Base-by-base conservation (phyloP, 2,888 invertebrate species). In the Homarus gammarus region DNA sequence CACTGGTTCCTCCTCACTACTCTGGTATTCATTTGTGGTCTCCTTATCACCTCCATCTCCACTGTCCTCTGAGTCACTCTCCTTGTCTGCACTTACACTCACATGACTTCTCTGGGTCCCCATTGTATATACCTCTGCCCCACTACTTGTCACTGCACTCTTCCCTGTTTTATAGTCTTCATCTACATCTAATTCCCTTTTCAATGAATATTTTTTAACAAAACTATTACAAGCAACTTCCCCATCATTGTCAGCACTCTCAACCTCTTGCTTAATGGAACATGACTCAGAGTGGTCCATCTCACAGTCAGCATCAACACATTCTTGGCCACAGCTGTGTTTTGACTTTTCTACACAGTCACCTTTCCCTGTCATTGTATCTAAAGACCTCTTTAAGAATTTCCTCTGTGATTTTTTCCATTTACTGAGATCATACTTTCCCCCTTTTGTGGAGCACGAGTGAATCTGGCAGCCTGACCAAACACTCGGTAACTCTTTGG, bases 401-500 rank as follows among this genome's bases (percentile, higher is more conserved):
- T 49, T 77, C n/a, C 8, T 49, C 27, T 56, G 78, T 33, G 56
- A 78, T 56, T 56, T 33, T 56, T 78, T 78, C 78, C 78, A 78
- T 33, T 78, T 78, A 51, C 33, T 49, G 44, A 77, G 56, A n/a
- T 56, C 18, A 40, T 78, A 51, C 73, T 78, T 56, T 27, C 22
- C 64, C n/a, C 64, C 44, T 22, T 75, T 64, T 36, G 79, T 22
- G 22, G 64, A 79, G 40, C 79, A 79, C 12, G 79, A 79, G n/a
- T 83, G 83, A 68, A 83, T 70, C 51, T 83, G 83, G 36, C 83
- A 83, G 2, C 83, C 83, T 33, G 83, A 64, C 83, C 83, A 83
- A 2, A n/a, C 51, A 33, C 49, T 49, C 12, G 36, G 40, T 70
- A 70, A 27, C 27, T 40, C 40, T 15, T 72, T 70, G 31, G 72